Base-by-base conservation (phyloP, 2,888 invertebrate species). In the Pelosia muscerda region DNA sequence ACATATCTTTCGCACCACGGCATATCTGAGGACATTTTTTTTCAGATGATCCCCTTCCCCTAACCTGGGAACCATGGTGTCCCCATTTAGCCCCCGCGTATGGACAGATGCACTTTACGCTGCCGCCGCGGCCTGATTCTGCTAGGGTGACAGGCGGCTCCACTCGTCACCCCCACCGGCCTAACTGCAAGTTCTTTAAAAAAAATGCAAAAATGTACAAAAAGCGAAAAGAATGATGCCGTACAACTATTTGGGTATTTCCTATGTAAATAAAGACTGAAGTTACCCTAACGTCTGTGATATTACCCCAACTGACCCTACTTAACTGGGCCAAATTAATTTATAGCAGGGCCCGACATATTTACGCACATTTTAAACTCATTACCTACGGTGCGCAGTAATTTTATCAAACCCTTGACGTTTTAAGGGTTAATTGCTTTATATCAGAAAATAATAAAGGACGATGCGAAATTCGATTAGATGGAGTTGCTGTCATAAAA, bases 281-380 rank as follows among this genome's bases (percentile, higher is more conserved):
- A n/a, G 19, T 19, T 49, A n/a, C 6, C 19, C 19, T n/a, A 49
- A 49, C 31, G 8, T 31, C 49, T 19, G 49, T 49, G n/a, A 49
- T 49, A n/a, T 49, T 49, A 49, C 49, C n/a, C 49, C 49, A 1
- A 42, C 28, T 49, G 60, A 61, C 64, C 68, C 26, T 38, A 64
- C 54, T 69, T 65, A 65, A 60, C 57, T 23, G 57, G 49, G 56
- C 26, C 56, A 49, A 85, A 84, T 85, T 75, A 81, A 78, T 81
- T 81, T 75, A 77, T 69, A 67, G 64, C 68, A 66, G 66, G 68
- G 66, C 71, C 72, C 73, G 73, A 76, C 78, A 79, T 78, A 76
- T 84, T 83, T 78, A 79, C 80, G 76, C 66, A 78, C 73, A 76
- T 77, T 74, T 76, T 83, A 82, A 84, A 74, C 74, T 78, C 74